Evolutionary conservation across 2,113 vertebrate species (phyloP).

Genomic region (Aviceda subcristata): DNA sequence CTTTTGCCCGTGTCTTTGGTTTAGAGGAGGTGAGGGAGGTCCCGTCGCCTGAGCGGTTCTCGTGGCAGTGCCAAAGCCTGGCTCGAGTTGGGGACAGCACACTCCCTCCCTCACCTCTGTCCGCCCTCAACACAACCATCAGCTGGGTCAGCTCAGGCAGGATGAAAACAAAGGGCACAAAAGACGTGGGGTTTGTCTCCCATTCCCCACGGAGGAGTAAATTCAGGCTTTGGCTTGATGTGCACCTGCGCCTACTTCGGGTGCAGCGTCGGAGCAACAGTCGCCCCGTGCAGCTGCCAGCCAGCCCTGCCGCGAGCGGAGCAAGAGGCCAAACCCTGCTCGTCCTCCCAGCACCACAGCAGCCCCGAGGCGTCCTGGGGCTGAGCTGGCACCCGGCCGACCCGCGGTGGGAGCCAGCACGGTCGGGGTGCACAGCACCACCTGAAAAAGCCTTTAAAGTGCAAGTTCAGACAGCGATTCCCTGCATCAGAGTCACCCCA

Average conservation of each 20-base stretch:
- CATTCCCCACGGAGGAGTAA: accelerated
- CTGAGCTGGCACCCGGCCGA: neutral
- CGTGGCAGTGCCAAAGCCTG: neutral
- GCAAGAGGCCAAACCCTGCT: neutral
- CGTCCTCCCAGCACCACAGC: neutral
- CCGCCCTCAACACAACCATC: accelerated
- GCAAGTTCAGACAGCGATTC: neutral
- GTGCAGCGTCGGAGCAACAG: neutral
- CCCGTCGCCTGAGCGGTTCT: neutral
- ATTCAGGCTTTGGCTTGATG: neutral
- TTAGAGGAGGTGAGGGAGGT: neutral
- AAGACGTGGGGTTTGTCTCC: neutral
- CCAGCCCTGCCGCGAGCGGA: neutral
- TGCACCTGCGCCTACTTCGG: neutral
- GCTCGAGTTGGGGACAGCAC: accelerated
- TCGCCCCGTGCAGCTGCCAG: accelerated
- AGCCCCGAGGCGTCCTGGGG: neutral
- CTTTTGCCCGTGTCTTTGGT: neutral
- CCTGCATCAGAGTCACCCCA: accelerated
- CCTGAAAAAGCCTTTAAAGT: neutral
- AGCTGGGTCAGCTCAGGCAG: accelerated
- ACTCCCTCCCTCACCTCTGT: neutral
- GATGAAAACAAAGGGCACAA: neutral
- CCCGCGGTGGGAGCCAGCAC: neutral
- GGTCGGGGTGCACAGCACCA: neutral